Conservation (phyloP, 2,888 invertebrate genomes). For the Lypha dubia region DNA sequence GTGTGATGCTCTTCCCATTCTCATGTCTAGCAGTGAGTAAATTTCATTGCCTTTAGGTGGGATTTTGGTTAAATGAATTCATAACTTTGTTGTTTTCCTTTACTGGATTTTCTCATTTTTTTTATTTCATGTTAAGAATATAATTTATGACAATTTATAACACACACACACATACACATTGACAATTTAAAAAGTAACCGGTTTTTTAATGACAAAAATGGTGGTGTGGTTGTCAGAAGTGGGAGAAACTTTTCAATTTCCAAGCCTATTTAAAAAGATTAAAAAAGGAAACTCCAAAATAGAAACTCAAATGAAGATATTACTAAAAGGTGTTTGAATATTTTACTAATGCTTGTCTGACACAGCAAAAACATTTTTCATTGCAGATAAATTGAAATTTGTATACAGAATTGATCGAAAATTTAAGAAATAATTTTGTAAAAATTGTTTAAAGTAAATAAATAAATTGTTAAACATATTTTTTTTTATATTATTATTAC, state of each 20-base stretch:
- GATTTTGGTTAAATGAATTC: slow-evolving; percentile 68
- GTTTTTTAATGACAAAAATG: slow-evolving; percentile 28
- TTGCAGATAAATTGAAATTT: slow-evolving; percentile 1
- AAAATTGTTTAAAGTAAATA: no score
- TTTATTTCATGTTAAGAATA: slow-evolving; percentile 60
- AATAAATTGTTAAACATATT: no score
- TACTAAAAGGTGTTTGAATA: slow-evolving; percentile 49
- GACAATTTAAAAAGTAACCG: slow-evolving; percentile 30
- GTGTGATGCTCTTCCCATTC: slow-evolving; percentile 26
- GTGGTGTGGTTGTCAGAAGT: background rate
- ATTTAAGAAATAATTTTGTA: no score
- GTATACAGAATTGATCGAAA: background rate
- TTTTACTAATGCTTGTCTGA: slow-evolving; percentile 2
- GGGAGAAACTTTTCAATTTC: slow-evolving; percentile 51
- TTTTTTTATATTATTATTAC: no score
- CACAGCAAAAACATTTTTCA: background rate
- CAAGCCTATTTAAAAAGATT: slow-evolving; percentile 62
- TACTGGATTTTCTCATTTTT: background rate
- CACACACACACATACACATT: slow-evolving; percentile 8
- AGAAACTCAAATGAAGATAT: slow-evolving; percentile 34
- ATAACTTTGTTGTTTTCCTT: slow-evolving; percentile 61
- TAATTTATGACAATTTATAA: slow-evolving; percentile 69
- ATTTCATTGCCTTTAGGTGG: slow-evolving; percentile 64
- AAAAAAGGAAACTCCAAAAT: slow-evolving; percentile 20
- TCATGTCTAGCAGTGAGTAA: slow-evolving; percentile 30